These are phyloP conservation scores for Antedon mediterranea DNA, from an alignment of 53 echinoderm and acorn worm species.

Conservation along the genomic window DNA sequence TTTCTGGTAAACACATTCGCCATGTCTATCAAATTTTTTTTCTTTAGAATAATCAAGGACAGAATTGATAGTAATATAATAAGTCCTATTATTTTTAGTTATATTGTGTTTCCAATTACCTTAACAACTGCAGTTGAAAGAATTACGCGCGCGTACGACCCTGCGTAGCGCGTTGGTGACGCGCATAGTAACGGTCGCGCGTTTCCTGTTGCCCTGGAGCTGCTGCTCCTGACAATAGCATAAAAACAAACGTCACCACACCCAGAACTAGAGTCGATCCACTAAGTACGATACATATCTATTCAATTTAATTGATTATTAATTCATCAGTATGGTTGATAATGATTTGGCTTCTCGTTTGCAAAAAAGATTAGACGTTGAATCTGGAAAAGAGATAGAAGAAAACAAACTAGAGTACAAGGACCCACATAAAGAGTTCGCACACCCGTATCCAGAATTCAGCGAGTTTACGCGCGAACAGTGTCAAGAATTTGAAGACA, in stretches of 20 bases:
- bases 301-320: not conserved
- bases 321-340: slow-evolving; percentile 25
- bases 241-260: slow-evolving; percentile 5
- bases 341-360: slow-evolving; percentile 33
- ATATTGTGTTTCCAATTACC: too few relatives aligned
- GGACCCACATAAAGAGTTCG: slow-evolving; percentile 53
- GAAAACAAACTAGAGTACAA: slow-evolving; percentile 31
- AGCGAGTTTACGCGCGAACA: slow-evolving; percentile 66
- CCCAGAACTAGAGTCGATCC: not conserved
- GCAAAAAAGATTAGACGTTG: slow-evolving; percentile 20
- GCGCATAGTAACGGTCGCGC: too few relatives aligned
- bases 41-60: too few relatives aligned
- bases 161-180: too few relatives aligned
- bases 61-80: too few relatives aligned
- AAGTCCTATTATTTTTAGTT: too few relatives aligned
- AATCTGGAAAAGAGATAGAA: slow-evolving; percentile 28
- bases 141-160: too few relatives aligned
- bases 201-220: not conserved
- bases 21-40: slow-evolving; percentile 20
- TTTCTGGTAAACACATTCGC: slow-evolving; percentile 75
- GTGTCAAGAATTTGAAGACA: slow-evolving; percentile 40
- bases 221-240: not conserved
- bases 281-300: not conserved
- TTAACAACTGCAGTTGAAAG: too few relatives aligned
- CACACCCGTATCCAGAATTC: slow-evolving; percentile 77